Evolutionary conservation across 2,888 invertebrate genomes (phyloP).

Genomic region (Onchidella celtica): DNA sequence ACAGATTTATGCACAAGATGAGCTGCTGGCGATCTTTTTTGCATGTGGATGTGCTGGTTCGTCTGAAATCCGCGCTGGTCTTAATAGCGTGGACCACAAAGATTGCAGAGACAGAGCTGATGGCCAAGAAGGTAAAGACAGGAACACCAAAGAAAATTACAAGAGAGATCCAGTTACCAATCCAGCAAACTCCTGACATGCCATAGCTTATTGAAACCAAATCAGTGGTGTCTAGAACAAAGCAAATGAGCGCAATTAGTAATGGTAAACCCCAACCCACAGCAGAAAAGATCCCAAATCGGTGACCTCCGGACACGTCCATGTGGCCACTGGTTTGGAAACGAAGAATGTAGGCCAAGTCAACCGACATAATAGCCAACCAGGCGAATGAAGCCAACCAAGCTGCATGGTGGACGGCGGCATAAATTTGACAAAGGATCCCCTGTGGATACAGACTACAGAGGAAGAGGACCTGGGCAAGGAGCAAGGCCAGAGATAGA

Average conservation of each 20-base stretch:
- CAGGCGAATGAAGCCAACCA: conserved; percentile 48
- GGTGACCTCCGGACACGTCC: background rate
- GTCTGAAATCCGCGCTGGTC: conserved; percentile 21
- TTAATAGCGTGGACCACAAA: conserved; percentile 38
- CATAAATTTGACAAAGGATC: conserved; percentile 35
- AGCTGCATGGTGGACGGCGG: conserved; percentile 44
- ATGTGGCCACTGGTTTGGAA: background rate
- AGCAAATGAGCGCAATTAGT: conserved; percentile 17
- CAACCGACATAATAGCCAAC: conserved; percentile 40
- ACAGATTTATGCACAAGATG: conserved; percentile 39
- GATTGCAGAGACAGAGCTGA: conserved; percentile 33
- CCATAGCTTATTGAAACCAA: conserved; percentile 17
- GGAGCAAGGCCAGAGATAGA: conserved; percentile 37
- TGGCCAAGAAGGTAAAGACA: background rate
- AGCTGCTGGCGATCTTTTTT: conserved; percentile 6
- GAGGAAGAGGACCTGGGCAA: conserved; percentile 45
- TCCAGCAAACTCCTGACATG: conserved; percentile 36
- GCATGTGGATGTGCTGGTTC: background rate
- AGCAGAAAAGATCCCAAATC: conserved; percentile 1
- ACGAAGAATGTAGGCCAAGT: conserved; percentile 39
- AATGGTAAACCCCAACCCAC: conserved; percentile 41
- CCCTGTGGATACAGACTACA: conserved; percentile 29
- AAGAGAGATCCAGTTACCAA: conserved; percentile 23
- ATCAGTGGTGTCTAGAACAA: conserved; percentile 26
- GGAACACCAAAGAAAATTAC: conserved; percentile 30